phyloP scores from a whole-genome alignment of 1,140 invertebrate genomes.

The Sycobia sp. region DNA sequence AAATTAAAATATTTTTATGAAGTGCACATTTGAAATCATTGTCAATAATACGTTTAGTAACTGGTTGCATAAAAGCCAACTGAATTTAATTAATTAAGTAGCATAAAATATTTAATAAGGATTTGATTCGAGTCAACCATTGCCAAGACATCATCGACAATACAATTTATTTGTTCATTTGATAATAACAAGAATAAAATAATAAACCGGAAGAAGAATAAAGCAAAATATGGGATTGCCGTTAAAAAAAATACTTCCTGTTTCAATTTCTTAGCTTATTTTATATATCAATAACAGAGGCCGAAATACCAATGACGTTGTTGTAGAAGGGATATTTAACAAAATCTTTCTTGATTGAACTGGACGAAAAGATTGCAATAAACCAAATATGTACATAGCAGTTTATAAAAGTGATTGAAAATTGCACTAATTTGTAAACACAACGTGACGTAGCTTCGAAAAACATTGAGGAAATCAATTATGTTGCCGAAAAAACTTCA shows the following conservation, averaged over 20 bases:
- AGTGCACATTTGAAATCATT: too few relatives aligned
- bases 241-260: background rate
- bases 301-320: too few relatives aligned
- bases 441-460: too few relatives aligned
- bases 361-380: background rate
- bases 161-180: slow-evolving; percentile 1
- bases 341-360: too few relatives aligned
- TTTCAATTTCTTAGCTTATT: background rate
- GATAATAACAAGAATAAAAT: background rate
- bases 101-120: background rate
- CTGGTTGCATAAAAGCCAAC: too few relatives aligned
- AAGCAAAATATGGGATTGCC: background rate
- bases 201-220: background rate
- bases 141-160: slow-evolving; percentile 16
- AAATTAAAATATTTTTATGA: too few relatives aligned
- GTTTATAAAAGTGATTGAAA: background rate
- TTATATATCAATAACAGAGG: too few relatives aligned
- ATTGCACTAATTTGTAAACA: too few relatives aligned
- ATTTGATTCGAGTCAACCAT: slow-evolving; percentile 1
- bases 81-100: too few relatives aligned
- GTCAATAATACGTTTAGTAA: too few relatives aligned
- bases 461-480: background rate
- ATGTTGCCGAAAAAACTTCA: background rate
- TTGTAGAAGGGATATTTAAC: too few relatives aligned
- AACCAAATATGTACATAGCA: slow-evolving; percentile 2